phyloP scores from a whole-genome alignment of 2,797 vertebrate genomes.

The Lacerta viridis region DNA sequence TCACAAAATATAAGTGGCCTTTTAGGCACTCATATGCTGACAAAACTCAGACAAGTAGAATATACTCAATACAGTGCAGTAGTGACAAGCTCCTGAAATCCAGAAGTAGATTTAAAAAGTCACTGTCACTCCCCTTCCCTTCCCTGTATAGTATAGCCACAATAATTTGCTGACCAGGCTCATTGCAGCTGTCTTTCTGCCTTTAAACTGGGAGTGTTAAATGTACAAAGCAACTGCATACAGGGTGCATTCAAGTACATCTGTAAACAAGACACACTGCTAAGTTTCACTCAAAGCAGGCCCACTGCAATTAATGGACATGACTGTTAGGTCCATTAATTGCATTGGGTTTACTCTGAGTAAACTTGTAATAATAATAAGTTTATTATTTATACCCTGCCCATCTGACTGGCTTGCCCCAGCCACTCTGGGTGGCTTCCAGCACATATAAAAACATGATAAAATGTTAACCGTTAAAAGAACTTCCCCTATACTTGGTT shows the following conservation, averaged over 20 bases:
- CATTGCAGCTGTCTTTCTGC: constrained; percentile 10
- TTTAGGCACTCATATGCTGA: fast-evolving
- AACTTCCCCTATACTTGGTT: too few relatives aligned
- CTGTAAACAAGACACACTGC: not conserved
- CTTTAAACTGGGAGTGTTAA: constrained; percentile 18
- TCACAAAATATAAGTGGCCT: too few relatives aligned
- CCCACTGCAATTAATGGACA: too few relatives aligned
- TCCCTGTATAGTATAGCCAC: constrained; percentile 3
- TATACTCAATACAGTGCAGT: constrained; percentile 34
- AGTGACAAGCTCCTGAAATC: constrained; percentile 1
- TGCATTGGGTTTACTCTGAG: too few relatives aligned
- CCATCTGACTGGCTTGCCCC: too few relatives aligned
- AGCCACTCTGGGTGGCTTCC: too few relatives aligned
- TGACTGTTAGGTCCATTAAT: too few relatives aligned
- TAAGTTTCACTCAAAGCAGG: too few relatives aligned
- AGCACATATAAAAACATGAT: too few relatives aligned
- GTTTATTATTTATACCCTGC: too few relatives aligned
- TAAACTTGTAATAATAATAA: too few relatives aligned
- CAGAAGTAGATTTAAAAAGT: not conserved
- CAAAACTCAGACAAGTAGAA: constrained; percentile 26
- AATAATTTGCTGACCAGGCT: constrained; percentile 6
- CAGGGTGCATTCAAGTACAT: not conserved
- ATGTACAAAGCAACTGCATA: fast-evolving
- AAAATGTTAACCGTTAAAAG: too few relatives aligned
- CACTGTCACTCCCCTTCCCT: constrained; percentile 25